Evolutionary conservation across 2,113 vertebrate genomes (phyloP).

Genomic region (Peromyscus polionotus): DNA sequence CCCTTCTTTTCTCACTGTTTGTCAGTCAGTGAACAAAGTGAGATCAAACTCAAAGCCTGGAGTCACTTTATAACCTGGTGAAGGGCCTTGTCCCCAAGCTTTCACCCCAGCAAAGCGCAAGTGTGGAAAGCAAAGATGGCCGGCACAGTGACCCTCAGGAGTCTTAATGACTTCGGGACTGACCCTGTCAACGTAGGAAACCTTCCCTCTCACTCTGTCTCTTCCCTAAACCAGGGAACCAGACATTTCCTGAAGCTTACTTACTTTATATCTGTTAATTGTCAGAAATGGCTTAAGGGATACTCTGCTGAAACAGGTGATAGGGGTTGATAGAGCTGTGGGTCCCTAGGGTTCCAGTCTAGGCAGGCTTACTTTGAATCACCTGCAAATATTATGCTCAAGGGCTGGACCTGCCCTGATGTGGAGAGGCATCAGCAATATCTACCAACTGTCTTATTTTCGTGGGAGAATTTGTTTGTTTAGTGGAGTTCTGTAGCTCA

Average conservation of each 20-base stretch:
- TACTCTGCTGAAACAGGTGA: slow-evolving; percentile 11
- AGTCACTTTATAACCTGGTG: not conserved
- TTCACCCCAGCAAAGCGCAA: not conserved
- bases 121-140: not conserved
- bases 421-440: not conserved
- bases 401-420: not conserved
- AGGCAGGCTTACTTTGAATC: not conserved
- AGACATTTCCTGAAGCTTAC: not conserved
- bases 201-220: not conserved
- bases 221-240: not conserved
- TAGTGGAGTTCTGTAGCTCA: slow-evolving; percentile 66
- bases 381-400: slow-evolving; percentile 6
- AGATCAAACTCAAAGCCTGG: not conserved
- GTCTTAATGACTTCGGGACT: not conserved
- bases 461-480: slow-evolving; percentile 51
- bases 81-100: not conserved
- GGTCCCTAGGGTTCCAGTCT: not conserved
- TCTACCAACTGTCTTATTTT: slow-evolving; percentile 60
- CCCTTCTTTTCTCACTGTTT: not conserved
- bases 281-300: slow-evolving; percentile 17
- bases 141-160: not conserved
- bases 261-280: not conserved
- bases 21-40: not conserved
- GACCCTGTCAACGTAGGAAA: too few relatives aligned
- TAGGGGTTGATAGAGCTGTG: not conserved